phyloP scores from a whole-genome alignment of 1,140 invertebrate genomes.

The Helicorthomorpha holstii region DNA sequence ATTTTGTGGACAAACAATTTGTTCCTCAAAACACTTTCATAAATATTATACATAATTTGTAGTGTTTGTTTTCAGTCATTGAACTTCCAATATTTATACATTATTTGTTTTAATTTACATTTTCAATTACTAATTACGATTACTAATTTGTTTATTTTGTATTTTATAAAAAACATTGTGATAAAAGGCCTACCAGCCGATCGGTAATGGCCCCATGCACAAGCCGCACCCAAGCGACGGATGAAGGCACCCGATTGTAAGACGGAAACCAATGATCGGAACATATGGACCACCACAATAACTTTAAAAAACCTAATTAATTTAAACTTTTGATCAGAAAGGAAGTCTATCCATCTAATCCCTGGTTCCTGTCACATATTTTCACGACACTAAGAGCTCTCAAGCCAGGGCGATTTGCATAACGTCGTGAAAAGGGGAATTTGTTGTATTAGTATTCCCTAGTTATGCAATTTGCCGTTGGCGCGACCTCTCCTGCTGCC shows the following conservation, averaged over 20 bases:
- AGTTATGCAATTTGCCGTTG: not conserved
- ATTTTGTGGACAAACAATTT: too few species aligned
- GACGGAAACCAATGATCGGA: not conserved
- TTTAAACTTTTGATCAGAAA: not conserved
- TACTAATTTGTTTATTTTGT: not conserved
- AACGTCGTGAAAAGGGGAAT: not conserved
- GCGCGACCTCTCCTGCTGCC: not conserved
- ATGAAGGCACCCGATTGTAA: not conserved
- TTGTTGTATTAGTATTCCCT: not conserved
- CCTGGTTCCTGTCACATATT: not conserved
- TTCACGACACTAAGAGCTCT: not conserved
- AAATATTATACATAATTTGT: too few species aligned
- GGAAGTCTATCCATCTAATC: not conserved
- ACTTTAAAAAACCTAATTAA: not conserved
- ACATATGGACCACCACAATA: not conserved
- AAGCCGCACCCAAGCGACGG: not conserved
- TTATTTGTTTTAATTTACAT: not conserved
- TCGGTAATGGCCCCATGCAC: not conserved
- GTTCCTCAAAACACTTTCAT: too few species aligned
- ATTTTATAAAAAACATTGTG: not conserved
- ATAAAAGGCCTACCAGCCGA: not conserved
- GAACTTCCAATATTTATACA: too few species aligned
- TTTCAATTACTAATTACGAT: not conserved
- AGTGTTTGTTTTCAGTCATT: too few species aligned
- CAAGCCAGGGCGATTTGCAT: not conserved